Evolutionary conservation across 2,113 vertebrate species (phyloP).

Genomic region (Merops nubicus): DNA sequence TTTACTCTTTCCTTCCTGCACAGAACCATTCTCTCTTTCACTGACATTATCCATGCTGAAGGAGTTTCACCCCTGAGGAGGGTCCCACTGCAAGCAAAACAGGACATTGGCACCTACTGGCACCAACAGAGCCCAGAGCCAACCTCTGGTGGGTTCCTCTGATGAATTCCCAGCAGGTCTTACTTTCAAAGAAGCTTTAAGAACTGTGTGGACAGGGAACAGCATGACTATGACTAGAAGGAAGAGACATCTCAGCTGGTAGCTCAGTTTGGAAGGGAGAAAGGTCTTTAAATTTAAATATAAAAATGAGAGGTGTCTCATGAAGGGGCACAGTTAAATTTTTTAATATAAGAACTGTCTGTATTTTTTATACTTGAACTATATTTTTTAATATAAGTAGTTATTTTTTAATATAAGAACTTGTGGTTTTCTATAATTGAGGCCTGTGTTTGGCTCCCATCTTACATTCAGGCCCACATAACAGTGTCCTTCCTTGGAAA

Average conservation of each 20-base stretch:
- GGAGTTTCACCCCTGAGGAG: background rate
- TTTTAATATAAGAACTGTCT: background rate
- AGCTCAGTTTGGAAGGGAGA: background rate
- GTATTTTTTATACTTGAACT: no score
- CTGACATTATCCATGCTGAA: background rate
- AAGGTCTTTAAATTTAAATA: background rate
- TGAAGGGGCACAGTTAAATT: background rate
- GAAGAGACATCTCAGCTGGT: background rate
- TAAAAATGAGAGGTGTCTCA: background rate
- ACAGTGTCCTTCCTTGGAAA: background rate
- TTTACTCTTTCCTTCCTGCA: background rate
- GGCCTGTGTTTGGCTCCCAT: background rate
- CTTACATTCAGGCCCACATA: background rate
- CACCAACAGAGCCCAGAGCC: background rate
- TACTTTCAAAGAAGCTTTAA: background rate
- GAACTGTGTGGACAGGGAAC: background rate
- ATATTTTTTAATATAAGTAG: background rate
- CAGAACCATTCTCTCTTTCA: background rate
- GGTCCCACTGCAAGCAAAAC: background rate
- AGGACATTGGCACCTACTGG: background rate
- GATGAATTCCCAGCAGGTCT: fast-evolving
- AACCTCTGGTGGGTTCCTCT: background rate
- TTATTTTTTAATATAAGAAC: background rate
- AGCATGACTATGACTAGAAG: background rate
- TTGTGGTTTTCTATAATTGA: background rate